phyloP scores from a whole-genome alignment of 2,797 vertebrate genomes.

The Bovichtus variegatus region DNA sequence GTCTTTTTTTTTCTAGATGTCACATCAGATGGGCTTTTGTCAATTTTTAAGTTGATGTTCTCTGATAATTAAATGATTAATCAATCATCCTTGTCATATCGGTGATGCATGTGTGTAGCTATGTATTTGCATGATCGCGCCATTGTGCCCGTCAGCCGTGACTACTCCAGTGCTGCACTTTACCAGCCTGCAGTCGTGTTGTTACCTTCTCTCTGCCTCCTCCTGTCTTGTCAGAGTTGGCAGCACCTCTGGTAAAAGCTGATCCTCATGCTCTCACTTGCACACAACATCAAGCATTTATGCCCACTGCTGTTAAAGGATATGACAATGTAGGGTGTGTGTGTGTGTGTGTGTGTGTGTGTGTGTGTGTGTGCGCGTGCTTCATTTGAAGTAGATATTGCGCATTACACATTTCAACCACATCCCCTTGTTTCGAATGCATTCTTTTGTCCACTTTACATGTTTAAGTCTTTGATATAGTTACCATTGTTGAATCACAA shows the following conservation, averaged over 20 bases:
- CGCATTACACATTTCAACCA: constrained; percentile 17
- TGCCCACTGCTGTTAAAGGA: constrained; percentile 57
- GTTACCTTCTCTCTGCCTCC: constrained; percentile 49
- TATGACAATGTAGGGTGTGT: constrained; percentile 23
- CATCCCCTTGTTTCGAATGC: constrained; percentile 1
- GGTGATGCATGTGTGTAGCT: neutral
- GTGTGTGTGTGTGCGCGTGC: constrained; percentile 8
- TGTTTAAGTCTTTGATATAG: constrained; percentile 1
- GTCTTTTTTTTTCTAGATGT: no score
- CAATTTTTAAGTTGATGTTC: neutral
- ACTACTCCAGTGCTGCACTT: constrained; percentile 19
- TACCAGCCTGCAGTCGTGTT: constrained; percentile 14
- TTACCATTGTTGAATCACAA: constrained; percentile 14
- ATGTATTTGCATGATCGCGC: constrained; percentile 1
- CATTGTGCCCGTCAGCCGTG: neutral
- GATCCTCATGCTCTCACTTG: constrained; percentile 74
- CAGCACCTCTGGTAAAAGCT: constrained; percentile 82
- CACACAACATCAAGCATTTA: constrained; percentile 77
- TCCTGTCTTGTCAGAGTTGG: constrained; percentile 66
- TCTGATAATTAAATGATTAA: neutral
- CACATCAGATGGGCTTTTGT: no score
- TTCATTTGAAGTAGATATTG: constrained; percentile 12
- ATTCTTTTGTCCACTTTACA: constrained; percentile 14
- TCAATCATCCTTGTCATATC: neutral
- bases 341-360: constrained; percentile 19